Base-by-base conservation (phyloP, 2,113 vertebrate species). In the Aspidoscelis tigris region DNA sequence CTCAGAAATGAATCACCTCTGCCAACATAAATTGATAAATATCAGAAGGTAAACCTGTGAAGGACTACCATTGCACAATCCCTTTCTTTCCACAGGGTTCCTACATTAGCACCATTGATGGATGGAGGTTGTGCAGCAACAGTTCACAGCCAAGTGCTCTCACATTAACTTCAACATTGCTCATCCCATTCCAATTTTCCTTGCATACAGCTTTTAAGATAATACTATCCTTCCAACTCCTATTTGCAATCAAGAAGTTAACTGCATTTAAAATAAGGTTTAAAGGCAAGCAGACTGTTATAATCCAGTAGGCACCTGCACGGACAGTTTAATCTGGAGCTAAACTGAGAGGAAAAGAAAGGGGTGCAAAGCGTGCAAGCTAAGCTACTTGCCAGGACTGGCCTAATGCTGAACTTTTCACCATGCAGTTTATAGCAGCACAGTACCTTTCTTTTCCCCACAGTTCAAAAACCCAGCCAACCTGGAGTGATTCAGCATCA, bases 61-160 rank as follows among this genome's bases (percentile, higher is more conserved):
- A 69, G 61, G 26, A 74, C 26, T 14, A 33, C 1, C 39, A n/a
- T 43, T 24, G 64, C 1, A 9, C 66, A 72, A 84, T 71, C 41
- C 64, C 53, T 78, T 72, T 43, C n/a, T 39, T 68, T 53, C 61
- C 68, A 84, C 24, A 78, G 47, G 66, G 53, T 77, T 72, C 76
- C 41, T 16, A 12, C 20, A 41, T 14, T 65, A 73, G 43, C n/a
- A 79, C 12, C 5, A 22, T 43, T 33, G 33, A 66, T 33, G 68
- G 72, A 73, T 39, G 43, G 68, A 39, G 21, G 12, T 33, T 33
- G 18, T 4, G 7, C 55, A 66, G n/a, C 76, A 73, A 74, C 26
- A 10, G 8, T 33, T 33, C 39, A 58, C 2, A 58, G 26, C 22
- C 39, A 77, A 58, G 4, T 71, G 50, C 39, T 14, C 53, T 50